phyloP scores from a whole-genome alignment of 2,888 invertebrate genomes.

The Eupithecia subfuscata region DNA sequence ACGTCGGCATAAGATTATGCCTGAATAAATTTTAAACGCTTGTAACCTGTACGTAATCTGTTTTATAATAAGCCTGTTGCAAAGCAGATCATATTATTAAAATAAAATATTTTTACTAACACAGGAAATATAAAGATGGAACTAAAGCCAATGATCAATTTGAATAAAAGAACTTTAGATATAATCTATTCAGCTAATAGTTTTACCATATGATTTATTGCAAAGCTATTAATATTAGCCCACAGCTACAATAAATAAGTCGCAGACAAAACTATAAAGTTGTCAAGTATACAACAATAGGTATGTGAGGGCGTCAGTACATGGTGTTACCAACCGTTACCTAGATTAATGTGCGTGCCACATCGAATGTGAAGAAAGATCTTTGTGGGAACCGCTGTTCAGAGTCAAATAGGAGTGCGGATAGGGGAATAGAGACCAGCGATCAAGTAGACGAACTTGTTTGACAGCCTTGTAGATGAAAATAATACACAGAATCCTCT shows the following conservation, averaged over 20 bases:
- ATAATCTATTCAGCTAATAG: conserved; percentile 25
- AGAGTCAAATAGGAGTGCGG: conserved; percentile 59
- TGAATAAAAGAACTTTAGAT: conserved; percentile 23
- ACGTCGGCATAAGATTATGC: background rate
- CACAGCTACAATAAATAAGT: conserved; percentile 35
- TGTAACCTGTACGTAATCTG: background rate
- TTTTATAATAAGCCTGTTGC: background rate
- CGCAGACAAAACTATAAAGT: conserved; percentile 57
- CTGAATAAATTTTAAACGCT: background rate
- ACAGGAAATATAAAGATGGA: background rate
- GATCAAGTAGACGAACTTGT: conserved; percentile 20
- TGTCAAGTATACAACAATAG: conserved; percentile 65
- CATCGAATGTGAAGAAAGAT: conserved; percentile 78
- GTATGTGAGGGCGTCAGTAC: conserved; percentile 62
- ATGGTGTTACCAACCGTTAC: conserved; percentile 66
- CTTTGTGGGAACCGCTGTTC: conserved; percentile 78
- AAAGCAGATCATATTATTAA: background rate
- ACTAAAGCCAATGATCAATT: conserved; percentile 7
- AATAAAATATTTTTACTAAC: background rate
- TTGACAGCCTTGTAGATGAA: background rate
- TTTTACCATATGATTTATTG: conserved; percentile 33
- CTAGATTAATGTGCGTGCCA: conserved; percentile 79
- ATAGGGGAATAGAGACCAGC: conserved; percentile 32
- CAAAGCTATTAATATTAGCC: conserved; percentile 42
- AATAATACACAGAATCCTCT: background rate